phyloP scores from a whole-genome alignment of 2,113 vertebrate genomes.

The Lasiurus cinereus region DNA sequence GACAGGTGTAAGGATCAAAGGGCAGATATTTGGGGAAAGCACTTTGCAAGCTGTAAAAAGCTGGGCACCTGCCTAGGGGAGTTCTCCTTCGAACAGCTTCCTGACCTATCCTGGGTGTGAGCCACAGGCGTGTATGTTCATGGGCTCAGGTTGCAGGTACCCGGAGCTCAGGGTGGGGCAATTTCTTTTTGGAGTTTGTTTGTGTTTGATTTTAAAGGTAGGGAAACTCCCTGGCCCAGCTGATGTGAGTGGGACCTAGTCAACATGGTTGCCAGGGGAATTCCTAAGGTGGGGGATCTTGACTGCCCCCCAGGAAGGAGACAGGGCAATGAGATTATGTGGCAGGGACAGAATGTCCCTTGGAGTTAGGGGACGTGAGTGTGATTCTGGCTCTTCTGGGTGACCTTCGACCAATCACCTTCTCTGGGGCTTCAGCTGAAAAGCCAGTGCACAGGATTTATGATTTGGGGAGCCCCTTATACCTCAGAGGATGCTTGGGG shows the following conservation, averaged over 20 bases:
- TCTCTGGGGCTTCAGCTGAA: background rate
- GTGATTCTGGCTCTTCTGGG: background rate
- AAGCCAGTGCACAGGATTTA: background rate
- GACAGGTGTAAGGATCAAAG: slow-evolving; percentile 41
- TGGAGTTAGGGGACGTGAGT: background rate
- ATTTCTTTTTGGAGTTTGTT: slow-evolving; percentile 65
- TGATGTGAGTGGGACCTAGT: background rate
- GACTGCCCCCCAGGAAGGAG: slow-evolving; percentile 6
- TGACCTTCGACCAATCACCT: background rate
- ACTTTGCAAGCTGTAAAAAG: background rate
- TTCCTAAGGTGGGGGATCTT: background rate
- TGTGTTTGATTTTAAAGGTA: slow-evolving; percentile 71
- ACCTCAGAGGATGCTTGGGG: background rate
- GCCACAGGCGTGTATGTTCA: background rate
- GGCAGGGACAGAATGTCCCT: background rate
- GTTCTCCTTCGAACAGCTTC: background rate
- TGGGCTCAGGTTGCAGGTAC: background rate
- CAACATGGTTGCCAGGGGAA: slow-evolving; percentile 60
- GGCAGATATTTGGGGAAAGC: background rate
- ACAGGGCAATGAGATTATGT: background rate
- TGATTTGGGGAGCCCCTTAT: background rate
- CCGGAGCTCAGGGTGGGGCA: background rate
- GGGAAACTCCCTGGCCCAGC: slow-evolving; percentile 54
- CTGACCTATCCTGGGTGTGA: background rate
- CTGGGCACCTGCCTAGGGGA: background rate